Percentiles rank a stretch among this genome's conserved stretches.
Evolutionary conservation across 2,113 vertebrate species (phyloP).

Genomic region (Ceyx cyanopectus): DNA sequence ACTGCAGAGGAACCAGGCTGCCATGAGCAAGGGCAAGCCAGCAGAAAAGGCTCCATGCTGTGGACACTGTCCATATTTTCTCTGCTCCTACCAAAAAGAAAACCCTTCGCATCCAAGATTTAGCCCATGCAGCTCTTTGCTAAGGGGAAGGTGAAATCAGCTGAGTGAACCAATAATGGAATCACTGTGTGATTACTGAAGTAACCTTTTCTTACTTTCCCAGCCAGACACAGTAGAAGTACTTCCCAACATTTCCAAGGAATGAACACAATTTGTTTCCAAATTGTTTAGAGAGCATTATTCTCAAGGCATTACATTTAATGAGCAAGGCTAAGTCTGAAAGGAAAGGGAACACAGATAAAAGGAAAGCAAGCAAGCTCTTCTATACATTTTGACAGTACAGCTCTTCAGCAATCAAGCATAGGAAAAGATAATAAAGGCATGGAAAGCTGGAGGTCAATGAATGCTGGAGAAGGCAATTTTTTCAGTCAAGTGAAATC

Average conservation of each 20-base stretch:
- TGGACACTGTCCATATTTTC: not conserved
- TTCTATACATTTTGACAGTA: not conserved
- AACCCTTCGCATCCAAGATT: not conserved
- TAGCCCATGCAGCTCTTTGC: not conserved
- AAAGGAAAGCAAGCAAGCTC: not conserved
- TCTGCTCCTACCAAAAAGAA: not conserved
- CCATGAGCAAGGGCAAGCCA: not conserved
- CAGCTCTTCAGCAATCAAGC: not conserved
- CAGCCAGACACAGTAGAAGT: not conserved
- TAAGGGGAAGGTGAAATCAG: not conserved
- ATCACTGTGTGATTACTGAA: not conserved
- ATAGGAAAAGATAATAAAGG: conserved; percentile 5
- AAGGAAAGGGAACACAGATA: not conserved
- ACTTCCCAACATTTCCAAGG: not conserved
- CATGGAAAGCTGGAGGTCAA: not conserved
- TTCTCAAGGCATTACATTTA: not conserved
- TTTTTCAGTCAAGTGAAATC: conserved; percentile 18
- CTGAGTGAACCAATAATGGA: not conserved
- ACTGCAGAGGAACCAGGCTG: not conserved
- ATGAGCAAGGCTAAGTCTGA: not conserved
- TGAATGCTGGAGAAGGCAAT: not conserved
- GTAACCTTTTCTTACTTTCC: not conserved
- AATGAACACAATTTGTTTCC: not conserved
- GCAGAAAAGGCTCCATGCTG: not conserved
- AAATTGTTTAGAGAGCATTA: not conserved